phyloP scores from a whole-genome alignment of 2,888 invertebrate genomes.

The Mayetiola destructor region DNA sequence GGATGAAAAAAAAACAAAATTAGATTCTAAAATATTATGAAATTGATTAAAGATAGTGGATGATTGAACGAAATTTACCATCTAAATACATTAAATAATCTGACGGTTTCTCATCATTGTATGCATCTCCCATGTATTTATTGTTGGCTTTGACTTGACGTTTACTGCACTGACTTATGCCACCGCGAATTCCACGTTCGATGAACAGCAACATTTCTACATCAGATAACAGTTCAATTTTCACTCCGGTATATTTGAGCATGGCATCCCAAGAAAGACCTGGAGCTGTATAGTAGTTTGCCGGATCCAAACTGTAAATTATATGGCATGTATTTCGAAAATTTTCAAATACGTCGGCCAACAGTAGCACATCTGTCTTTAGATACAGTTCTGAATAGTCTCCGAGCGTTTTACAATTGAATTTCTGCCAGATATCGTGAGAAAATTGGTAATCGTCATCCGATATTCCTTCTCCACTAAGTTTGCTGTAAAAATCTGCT shows the following conservation, averaged over 20 bases:
- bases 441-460: conserved; percentile 23
- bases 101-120: background rate
- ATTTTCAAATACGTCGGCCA: conserved; percentile 27
- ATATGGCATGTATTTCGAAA: conserved; percentile 22
- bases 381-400: conserved; percentile 25
- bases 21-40: no score
- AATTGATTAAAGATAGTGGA: no score
- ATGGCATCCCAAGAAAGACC: conserved; percentile 28
- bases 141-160: conserved; percentile 9
- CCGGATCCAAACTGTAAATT: conserved; percentile 25
- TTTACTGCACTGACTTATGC: conserved; percentile 11
- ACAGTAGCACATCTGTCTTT: conserved; percentile 24
- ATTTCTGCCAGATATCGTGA: conserved; percentile 22
- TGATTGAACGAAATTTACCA: background rate
- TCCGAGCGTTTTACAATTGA: conserved; percentile 22
- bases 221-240: conserved; percentile 27
- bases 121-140: conserved; percentile 9
- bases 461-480: conserved; percentile 17
- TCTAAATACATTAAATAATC: conserved; percentile 6
- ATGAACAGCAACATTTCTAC: conserved; percentile 26
- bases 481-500: conserved; percentile 21
- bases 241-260: conserved; percentile 26
- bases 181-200: conserved; percentile 22
- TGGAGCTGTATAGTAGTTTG: conserved; percentile 27
- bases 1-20: no score